Evolutionary conservation across 2,888 invertebrate genomes (phyloP), one percentile per base, ranked within the genome.

Genomic region (Gisinianus flammeolus): DNA sequence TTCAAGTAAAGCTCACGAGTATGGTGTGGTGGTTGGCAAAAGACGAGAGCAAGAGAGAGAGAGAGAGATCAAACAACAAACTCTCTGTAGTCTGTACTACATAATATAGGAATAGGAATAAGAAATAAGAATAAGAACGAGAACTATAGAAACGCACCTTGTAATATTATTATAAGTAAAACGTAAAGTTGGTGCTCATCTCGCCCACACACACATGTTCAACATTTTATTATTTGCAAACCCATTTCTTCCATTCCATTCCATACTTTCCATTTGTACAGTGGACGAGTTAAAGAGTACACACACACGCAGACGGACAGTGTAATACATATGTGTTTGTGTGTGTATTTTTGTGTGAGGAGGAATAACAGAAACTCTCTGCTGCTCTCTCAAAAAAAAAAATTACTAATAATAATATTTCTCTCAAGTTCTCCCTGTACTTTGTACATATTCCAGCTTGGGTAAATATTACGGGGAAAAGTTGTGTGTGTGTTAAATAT

Each of bases 201-300:
- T 56, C 72, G 56, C 62, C 54, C 72, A 68, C 44, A 44, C 44
- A 44, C 44, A 31, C 62, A 54, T 54, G 54, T 54, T 70, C 70
- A 70, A 1, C 52, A 70, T 54, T 16, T 28, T 26, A 22, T 64
- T 19, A 31, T 72, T 72, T 31, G 72, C 72, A 54, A 72, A 58
- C 62, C 16, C 64, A 26, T 56, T 58, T 68, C 33, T 30, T 30
- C 24, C 19, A 31, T 30, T 67, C 62, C 62, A n/a, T n/a, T n/a
- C n/a, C n/a, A n/a, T n/a, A n/a, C n/a, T n/a, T n/a, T n/a, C n/a
- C n/a, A n/a, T n/a, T n/a, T n/a, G n/a, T n/a, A n/a, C n/a, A n/a
- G n/a, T n/a, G n/a, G n/a, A n/a, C n/a, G n/a, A n/a, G n/a, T n/a
- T n/a, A n/a, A n/a, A n/a, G n/a, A n/a, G n/a, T n/a, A 44, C 19